Base-by-base conservation (phyloP, 2,888 invertebrate species). In the Caenorhabditis sp. region DNA sequence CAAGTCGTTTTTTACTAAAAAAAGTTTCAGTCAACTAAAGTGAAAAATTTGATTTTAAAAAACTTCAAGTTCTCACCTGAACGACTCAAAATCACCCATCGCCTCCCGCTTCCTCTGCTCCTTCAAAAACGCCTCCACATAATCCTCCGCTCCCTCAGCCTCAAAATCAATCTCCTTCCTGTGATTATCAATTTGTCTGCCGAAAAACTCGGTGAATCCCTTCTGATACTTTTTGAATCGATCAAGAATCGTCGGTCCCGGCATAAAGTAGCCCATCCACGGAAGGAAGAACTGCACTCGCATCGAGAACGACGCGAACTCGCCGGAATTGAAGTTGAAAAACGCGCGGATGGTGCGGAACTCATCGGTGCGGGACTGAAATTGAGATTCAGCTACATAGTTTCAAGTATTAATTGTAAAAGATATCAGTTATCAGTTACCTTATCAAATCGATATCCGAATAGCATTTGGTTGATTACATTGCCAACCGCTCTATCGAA, bases 401-500 rank as follows among this genome's bases (percentile, higher is more conserved):
- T n/a, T n/a, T n/a, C n/a, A n/a, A n/a, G n/a, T n/a, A n/a, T n/a
- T n/a, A n/a, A n/a, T n/a, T n/a, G n/a, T n/a, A n/a, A n/a, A n/a
- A n/a, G n/a, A n/a, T n/a, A n/a, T n/a, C n/a, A n/a, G n/a, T n/a
- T n/a, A n/a, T 37, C n/a, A 8, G 51, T 32, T 8, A 82, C 82
- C 70, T 71, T 81, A 65, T 76, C 79, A 64, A 85, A 85, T n/a
- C 85, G 68, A 53, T 83, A 85, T 20, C 85, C 85, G 50, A 83
- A 85, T 11, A 82, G 53, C 58, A 83, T 67, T 53, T 85, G 82
- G 65, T 85, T 85, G 50, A 85, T 83, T 5, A 85, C 79, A 69
- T 78, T 81, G 11, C 77, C 85, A 13, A 85, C 72, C n/a, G 79
- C 81, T 32, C 56, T 28, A 50, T 85, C 82, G 32, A 85, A 74